These are phyloP conservation scores for Tipula vernalis DNA, from an alignment of 2,888 invertebrate species.

Conservation along the genomic window DNA sequence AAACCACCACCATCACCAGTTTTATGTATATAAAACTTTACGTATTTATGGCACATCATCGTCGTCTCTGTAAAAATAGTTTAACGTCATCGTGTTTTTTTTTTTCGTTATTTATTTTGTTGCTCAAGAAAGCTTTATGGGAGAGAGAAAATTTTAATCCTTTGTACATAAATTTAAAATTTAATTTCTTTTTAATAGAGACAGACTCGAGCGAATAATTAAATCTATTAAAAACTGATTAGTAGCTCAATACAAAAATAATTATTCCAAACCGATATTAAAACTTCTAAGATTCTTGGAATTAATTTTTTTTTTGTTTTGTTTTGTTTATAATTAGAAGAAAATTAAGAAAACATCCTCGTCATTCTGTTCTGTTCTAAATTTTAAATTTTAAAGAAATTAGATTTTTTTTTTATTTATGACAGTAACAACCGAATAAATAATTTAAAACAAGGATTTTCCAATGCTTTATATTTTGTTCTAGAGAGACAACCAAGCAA, in stretches of 20 bases:
- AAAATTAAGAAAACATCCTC: neutral
- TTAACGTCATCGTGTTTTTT: neutral
- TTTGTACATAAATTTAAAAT: neutral
- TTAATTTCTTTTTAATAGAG: neutral
- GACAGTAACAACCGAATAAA: neutral
- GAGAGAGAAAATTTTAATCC: neutral
- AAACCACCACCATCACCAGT: neutral
- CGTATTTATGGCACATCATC: neutral
- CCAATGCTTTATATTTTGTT: neutral
- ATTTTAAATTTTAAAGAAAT: neutral
- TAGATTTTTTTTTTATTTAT: neutral
- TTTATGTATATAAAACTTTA: neutral
- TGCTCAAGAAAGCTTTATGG: neutral
- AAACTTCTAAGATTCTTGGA: neutral
- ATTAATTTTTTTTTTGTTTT: neutral
- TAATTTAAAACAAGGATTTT: neutral
- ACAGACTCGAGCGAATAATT: neutral
- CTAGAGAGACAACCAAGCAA: neutral
- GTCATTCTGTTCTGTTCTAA: neutral
- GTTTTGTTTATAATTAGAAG: neutral
- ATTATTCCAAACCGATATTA: neutral
- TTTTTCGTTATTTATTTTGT: neutral
- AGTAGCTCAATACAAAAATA: neutral
- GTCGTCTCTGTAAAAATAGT: neutral
- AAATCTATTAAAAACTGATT: neutral